Conservation (phyloP, 2,888 invertebrate species). For the Archips xylosteana region DNA sequence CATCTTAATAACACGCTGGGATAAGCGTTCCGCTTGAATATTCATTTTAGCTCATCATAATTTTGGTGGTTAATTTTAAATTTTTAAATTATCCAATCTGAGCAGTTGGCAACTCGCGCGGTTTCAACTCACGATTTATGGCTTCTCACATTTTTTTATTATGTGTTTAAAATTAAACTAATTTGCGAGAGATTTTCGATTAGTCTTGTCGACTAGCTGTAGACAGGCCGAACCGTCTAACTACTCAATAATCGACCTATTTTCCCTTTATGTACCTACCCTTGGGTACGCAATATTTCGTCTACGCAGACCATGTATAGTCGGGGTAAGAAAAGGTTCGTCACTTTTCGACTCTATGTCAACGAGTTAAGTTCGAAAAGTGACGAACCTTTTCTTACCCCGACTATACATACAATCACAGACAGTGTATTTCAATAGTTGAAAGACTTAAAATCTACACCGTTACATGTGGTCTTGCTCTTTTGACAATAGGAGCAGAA, state of each 20-base stretch:
- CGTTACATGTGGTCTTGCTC: too few species aligned
- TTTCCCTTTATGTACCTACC: background rate
- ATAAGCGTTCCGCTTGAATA: slow-evolving; percentile 83
- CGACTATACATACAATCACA: too few species aligned
- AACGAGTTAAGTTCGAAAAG: too few species aligned
- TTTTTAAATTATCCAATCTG: slow-evolving; percentile 81
- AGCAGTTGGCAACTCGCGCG: slow-evolving; percentile 54
- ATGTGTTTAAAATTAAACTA: slow-evolving; percentile 46
- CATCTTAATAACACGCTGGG: slow-evolving; percentile 80
- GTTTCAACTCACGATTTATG: slow-evolving; percentile 67
- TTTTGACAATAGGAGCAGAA: too few species aligned
- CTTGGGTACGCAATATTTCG: too few species aligned
- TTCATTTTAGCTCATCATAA: slow-evolving; percentile 82
- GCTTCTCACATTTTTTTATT: slow-evolving; percentile 68
- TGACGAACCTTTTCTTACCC: too few species aligned
- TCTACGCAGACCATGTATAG: too few species aligned
- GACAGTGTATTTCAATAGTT: too few species aligned
- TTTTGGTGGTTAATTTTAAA: slow-evolving; percentile 82
- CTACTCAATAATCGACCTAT: background rate
- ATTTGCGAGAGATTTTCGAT: slow-evolving; percentile 37
- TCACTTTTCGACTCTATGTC: too few species aligned
- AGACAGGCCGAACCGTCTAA: background rate
- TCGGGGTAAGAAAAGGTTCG: too few species aligned
- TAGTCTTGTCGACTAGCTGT: background rate
- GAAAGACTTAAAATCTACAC: too few species aligned